phyloP scores from a whole-genome alignment of 2,888 invertebrate genomes.

The Acleris sparsana region DNA sequence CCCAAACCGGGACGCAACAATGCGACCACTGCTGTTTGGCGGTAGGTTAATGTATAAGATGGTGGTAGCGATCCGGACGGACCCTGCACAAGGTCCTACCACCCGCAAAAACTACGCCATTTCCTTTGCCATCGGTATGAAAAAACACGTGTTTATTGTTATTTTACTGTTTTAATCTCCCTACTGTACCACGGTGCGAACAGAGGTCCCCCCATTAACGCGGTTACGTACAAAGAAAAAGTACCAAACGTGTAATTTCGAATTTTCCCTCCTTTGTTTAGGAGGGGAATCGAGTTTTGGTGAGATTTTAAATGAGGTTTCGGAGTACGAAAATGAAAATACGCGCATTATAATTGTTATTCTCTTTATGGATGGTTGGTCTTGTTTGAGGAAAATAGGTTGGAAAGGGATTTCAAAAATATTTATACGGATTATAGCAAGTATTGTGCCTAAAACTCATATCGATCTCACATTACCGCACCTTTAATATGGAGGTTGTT shows the following conservation, averaged over 20 bases:
- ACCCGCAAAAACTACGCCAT: background rate
- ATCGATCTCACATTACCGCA: too few species aligned
- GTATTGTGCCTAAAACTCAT: too few species aligned
- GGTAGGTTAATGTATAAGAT: too few species aligned
- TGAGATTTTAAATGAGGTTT: conserved; percentile 29
- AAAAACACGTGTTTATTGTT: background rate
- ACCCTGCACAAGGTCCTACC: too few species aligned
- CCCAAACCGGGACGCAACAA: too few species aligned
- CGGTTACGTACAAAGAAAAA: conserved; percentile 36
- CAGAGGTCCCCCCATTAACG: conserved; percentile 33
- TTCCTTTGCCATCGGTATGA: background rate
- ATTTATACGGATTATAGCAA: too few species aligned
- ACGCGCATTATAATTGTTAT: conserved; percentile 15
- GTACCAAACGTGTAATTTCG: conserved; percentile 34
- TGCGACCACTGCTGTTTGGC: too few species aligned
- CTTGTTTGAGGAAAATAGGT: background rate
- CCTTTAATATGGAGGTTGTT: too few species aligned
- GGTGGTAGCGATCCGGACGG: too few species aligned
- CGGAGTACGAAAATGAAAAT: conserved; percentile 24
- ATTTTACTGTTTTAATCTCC: conserved; percentile 4
- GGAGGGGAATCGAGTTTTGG: conserved; percentile 22
- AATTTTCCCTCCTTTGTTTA: conserved; percentile 29
- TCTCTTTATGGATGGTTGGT: background rate
- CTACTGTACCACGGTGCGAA: conserved; percentile 7
- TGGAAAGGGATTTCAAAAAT: background rate